Conservation (phyloP, 1,140 invertebrate species). For the Phenacoccus solenopsis region DNA sequence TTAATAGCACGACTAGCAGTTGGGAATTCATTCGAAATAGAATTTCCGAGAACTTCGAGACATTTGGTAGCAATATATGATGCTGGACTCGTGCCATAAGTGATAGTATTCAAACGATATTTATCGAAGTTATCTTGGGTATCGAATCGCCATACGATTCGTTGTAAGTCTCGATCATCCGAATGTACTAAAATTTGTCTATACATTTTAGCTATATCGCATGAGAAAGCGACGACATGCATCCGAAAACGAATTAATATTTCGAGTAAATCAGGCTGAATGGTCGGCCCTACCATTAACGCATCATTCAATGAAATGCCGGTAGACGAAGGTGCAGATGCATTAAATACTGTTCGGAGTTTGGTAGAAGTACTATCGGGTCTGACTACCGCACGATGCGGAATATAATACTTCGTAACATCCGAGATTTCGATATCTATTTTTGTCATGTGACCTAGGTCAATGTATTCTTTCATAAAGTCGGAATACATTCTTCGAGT, state of each 20-base stretch:
- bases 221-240: slow-evolving; percentile 24
- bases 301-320: slow-evolving; percentile 21
- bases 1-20: neutral
- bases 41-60: slow-evolving; percentile 23
- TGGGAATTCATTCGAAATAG: neutral
- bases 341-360: slow-evolving; percentile 28
- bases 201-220: slow-evolving; percentile 35
- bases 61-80: slow-evolving; percentile 30
- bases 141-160: slow-evolving; percentile 32
- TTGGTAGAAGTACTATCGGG: slow-evolving; percentile 27
- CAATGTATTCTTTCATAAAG: neutral
- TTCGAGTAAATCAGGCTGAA: slow-evolving; percentile 25
- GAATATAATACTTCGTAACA: slow-evolving; percentile 25
- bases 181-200: slow-evolving; percentile 27
- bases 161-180: slow-evolving; percentile 25
- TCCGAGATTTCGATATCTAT: neutral
- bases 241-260: slow-evolving; percentile 26
- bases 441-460: slow-evolving; percentile 9
- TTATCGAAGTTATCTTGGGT: slow-evolving; percentile 25
- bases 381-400: slow-evolving; percentile 29
- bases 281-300: slow-evolving; percentile 20
- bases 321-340: slow-evolving; percentile 17
- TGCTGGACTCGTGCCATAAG: slow-evolving; percentile 30
- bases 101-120: slow-evolving; percentile 29
- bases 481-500: neutral